Percentiles rank a stretch among this genome's conserved stretches.
Evolutionary conservation across 2,888 invertebrate species (phyloP).

Genomic region (Drosophila yooni): DNA sequence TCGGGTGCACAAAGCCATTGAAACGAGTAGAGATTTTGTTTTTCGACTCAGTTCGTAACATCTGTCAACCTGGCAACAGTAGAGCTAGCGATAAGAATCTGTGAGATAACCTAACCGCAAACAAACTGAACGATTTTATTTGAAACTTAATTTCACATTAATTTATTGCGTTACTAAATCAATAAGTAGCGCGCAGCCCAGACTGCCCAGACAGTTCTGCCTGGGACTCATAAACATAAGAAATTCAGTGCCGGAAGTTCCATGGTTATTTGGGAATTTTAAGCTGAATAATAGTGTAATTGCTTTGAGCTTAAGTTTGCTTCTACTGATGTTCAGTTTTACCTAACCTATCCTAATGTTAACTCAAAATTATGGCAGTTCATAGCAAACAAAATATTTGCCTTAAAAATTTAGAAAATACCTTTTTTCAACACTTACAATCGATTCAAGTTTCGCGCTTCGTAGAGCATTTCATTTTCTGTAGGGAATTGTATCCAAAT

Average conservation of each 20-base stretch:
- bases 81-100: slow-evolving; percentile 38
- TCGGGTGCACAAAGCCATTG: background rate
- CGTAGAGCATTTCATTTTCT: background rate
- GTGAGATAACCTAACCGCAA: slow-evolving; percentile 24
- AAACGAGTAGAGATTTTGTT: slow-evolving; percentile 13
- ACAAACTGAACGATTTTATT: background rate
- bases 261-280: background rate
- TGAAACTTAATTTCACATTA: slow-evolving; percentile 6
- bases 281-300: background rate
- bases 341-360: background rate
- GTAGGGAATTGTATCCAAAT: background rate
- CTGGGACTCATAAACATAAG: background rate
- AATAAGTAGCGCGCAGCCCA: background rate
- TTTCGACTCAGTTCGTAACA: background rate
- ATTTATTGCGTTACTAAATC: slow-evolving; percentile 4
- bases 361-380: background rate
- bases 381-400: background rate
- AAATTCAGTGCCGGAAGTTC: background rate
- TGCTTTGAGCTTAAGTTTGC: background rate
- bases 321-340: background rate
- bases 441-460: background rate
- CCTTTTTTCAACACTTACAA: background rate
- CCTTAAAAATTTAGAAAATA: background rate
- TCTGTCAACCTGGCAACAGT: slow-evolving; percentile 32
- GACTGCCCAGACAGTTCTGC: background rate